Evolutionary conservation across 1,140 invertebrate genomes (phyloP).

Genomic region (Caenorhabditis briggsae): DNA sequence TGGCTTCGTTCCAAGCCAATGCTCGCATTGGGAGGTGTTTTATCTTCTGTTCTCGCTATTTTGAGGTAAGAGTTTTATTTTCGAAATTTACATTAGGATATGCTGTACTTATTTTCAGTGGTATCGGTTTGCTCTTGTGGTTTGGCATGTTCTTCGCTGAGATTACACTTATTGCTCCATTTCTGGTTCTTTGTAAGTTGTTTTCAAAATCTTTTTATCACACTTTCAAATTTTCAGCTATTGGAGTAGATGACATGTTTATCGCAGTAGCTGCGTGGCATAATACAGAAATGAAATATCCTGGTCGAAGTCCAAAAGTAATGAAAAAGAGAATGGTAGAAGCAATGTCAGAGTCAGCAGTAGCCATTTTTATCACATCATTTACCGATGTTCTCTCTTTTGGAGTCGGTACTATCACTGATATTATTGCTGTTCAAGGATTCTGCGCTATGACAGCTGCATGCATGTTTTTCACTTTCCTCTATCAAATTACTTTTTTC

Average conservation of each 20-base stretch:
- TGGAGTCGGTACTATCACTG: constrained; percentile 74
- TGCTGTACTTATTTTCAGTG: constrained; percentile 79
- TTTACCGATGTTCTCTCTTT: constrained; percentile 77
- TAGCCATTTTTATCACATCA: constrained; percentile 77
- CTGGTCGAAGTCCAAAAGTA: constrained; percentile 69
- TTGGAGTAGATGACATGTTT: constrained; percentile 81
- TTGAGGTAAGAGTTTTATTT: constrained; percentile 73
- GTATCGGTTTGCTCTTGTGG: constrained; percentile 91
- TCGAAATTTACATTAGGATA: neutral
- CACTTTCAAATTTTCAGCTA: constrained; percentile 77
- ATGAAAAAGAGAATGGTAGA: constrained; percentile 77
- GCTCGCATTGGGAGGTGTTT: constrained; percentile 81
- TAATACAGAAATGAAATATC: constrained; percentile 76
- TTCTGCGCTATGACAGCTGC: constrained; percentile 78
- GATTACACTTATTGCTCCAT: constrained; percentile 92
- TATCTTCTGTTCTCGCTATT: constrained; percentile 91
- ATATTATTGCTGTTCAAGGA: constrained; percentile 77
- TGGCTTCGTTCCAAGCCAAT: constrained; percentile 77
- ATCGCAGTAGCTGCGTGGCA: constrained; percentile 79
- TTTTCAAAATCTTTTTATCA: neutral
- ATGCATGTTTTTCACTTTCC: constrained; percentile 77
- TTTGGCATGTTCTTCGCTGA: constrained; percentile 92
- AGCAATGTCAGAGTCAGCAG: constrained; percentile 77
- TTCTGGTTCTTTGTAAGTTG: constrained; percentile 91
- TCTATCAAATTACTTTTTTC: constrained; percentile 79